These are phyloP conservation scores for Macaria notata DNA, from an alignment of 2,888 invertebrate species.

Conservation along the genomic window DNA sequence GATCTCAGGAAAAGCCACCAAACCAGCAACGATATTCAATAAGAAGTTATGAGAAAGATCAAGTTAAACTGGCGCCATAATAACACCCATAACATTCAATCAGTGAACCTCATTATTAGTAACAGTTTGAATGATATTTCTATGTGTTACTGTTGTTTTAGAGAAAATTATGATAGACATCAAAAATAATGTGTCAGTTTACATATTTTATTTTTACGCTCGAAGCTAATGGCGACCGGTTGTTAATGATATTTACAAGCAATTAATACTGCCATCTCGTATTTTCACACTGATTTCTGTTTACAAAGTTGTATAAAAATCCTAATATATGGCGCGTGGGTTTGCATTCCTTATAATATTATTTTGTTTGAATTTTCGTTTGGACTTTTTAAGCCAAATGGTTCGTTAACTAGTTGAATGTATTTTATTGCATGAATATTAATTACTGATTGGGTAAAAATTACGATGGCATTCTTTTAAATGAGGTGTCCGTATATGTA, in stretches of 20 bases:
- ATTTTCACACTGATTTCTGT: conserved; percentile 9
- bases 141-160: conserved; percentile 46
- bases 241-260: conserved; percentile 12
- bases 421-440: neutral
- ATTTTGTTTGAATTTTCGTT: conserved; percentile 5
- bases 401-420: too few relatives aligned
- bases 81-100: conserved; percentile 51
- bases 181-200: conserved; percentile 50
- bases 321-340: conserved; percentile 12
- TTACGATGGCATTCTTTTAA: too few relatives aligned
- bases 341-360: conserved; percentile 9
- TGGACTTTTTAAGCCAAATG: conserved; percentile 4
- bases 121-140: conserved; percentile 41
- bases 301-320: conserved; percentile 9
- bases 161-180: conserved; percentile 50
- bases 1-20: conserved; percentile 4
- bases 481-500: too few relatives aligned
- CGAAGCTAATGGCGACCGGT: conserved; percentile 34
- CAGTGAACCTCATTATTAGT: conserved; percentile 53
- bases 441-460: neutral
- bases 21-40: conserved; percentile 5
- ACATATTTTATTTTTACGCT: conserved; percentile 49
- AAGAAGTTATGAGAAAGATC: conserved; percentile 34
- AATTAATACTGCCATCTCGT: conserved; percentile 18
- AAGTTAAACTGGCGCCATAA: conserved; percentile 36